Conservation (phyloP, 2,888 invertebrate species). For the Keiferia lycopersicella region DNA sequence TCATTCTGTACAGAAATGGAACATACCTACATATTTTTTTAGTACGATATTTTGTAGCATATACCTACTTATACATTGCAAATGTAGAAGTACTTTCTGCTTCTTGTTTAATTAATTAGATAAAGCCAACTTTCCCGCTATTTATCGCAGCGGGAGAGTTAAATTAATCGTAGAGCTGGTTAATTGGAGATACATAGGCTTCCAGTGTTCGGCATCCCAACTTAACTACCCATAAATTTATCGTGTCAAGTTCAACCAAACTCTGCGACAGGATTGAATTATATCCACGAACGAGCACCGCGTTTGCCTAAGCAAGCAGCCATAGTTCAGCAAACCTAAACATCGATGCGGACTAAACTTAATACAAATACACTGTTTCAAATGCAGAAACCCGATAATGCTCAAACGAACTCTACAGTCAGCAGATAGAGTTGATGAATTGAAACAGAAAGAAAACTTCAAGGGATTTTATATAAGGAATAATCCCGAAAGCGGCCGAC, state of each 20-base stretch:
- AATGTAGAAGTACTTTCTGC: too few species aligned
- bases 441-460: slow-evolving; percentile 75
- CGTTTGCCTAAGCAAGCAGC: slow-evolving; percentile 14
- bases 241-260: slow-evolving; percentile 47
- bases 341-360: slow-evolving; percentile 14
- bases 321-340: slow-evolving; percentile 14
- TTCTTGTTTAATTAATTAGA: not conserved
- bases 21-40: too few species aligned
- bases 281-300: slow-evolving; percentile 33
- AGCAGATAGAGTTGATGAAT: slow-evolving; percentile 64
- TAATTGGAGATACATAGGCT: slow-evolving; percentile 50
- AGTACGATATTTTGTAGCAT: too few species aligned
- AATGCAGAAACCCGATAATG: slow-evolving; percentile 33
- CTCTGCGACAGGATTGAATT: slow-evolving; percentile 44
- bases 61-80: too few species aligned
- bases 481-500: slow-evolving; percentile 77
- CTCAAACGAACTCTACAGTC: slow-evolving; percentile 37
- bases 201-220: slow-evolving; percentile 46
- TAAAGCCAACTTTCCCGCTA: not conserved
- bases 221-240: slow-evolving; percentile 55
- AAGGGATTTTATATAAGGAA: slow-evolving; percentile 72
- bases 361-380: not conserved
- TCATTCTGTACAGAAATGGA: not conserved
- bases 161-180: slow-evolving; percentile 50
- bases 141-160: slow-evolving; percentile 20